A percentile compares a stretch with the other conserved stretches of the same genome.
These are phyloP conservation scores for Orthosia gracilis DNA, from an alignment of 2,888 invertebrate species.

Conservation along the genomic window DNA sequence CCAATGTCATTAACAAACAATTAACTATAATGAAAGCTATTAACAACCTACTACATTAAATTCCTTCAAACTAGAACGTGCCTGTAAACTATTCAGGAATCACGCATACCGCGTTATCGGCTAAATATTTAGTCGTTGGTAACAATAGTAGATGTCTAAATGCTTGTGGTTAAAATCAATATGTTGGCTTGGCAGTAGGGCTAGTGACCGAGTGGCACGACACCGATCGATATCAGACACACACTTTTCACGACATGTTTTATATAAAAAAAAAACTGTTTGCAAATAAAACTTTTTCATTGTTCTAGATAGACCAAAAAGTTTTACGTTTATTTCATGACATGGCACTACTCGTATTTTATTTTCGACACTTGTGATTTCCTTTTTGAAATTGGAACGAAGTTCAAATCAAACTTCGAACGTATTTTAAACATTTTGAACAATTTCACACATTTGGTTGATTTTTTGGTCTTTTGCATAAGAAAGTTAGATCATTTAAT, in stretches of 20 bases:
- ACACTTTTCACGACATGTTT: conserved; percentile 50
- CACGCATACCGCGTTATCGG: conserved; percentile 21
- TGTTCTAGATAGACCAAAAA: neutral
- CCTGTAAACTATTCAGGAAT: conserved; percentile 31
- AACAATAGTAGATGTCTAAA: conserved; percentile 68
- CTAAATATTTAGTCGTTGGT: conserved; percentile 46
- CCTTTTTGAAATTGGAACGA: conserved; percentile 11
- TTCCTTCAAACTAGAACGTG: conserved; percentile 14
- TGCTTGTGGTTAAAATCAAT: conserved; percentile 79
- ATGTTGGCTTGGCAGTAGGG: conserved; percentile 70
- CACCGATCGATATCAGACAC: conserved; percentile 68
- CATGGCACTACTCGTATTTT: neutral
- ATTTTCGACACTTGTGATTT: neutral
- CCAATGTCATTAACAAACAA: neutral
- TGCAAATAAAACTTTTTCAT: conserved; percentile 5
- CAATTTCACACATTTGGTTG: neutral
- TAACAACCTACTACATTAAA: conserved; percentile 19
- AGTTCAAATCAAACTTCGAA: conserved; percentile 7
- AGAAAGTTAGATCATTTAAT: conserved; percentile 2
- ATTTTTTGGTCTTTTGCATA: neutral
- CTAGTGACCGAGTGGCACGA: conserved; percentile 77
- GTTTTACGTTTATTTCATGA: neutral
- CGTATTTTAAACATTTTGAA: conserved; percentile 15
- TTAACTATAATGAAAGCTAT: conserved; percentile 14
- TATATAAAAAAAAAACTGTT: conserved; percentile 19